Evolutionary conservation across 53 echinoderm and acorn worm species (phyloP).

Genomic region (Zoroaster sp.): DNA sequence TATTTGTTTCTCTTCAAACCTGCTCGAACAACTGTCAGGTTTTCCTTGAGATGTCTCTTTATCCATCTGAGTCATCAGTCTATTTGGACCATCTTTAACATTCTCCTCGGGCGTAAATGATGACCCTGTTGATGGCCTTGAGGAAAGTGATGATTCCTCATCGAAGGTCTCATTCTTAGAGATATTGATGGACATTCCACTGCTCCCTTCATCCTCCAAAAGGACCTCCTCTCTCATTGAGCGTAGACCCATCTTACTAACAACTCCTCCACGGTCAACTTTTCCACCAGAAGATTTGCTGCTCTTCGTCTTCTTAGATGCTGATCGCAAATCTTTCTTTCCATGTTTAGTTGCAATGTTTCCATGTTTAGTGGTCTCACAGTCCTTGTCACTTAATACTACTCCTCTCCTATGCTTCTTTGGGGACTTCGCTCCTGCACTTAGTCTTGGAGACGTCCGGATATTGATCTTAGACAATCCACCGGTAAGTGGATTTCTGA

Average conservation of each 20-base stretch:
- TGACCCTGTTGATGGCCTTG: background rate
- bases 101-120: background rate
- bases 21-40: background rate
- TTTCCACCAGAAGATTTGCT: background rate
- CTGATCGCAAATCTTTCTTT: background rate
- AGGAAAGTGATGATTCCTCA: constrained; percentile 4
- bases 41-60: background rate
- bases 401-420: background rate
- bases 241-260: no score
- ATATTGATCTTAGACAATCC: constrained; percentile 34
- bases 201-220: background rate
- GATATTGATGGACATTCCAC: background rate
- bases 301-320: background rate
- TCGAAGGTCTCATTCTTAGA: background rate
- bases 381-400: background rate
- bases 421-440: background rate
- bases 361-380: no score
- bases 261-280: background rate
- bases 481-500: constrained; percentile 30
- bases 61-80: no score
- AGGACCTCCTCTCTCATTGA: background rate
- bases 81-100: background rate
- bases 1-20: background rate
- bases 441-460: background rate
- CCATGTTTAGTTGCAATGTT: no score